Percentiles rank a stretch among this genome's conserved stretches.
phyloP scores from a whole-genome alignment of 2,888 invertebrate genomes.

The Cephus spinipes region DNA sequence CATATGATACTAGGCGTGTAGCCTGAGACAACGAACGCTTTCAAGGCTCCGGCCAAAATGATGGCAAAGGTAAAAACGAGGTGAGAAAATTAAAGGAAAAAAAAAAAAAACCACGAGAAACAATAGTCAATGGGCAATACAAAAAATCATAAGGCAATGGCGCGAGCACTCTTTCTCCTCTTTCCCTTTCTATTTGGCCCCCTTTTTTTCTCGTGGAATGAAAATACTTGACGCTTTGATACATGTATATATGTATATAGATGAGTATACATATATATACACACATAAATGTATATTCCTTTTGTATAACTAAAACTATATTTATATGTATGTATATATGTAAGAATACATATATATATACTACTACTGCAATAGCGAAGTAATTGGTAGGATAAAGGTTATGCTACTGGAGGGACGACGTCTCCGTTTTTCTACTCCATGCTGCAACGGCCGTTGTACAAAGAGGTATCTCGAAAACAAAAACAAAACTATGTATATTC shows the following conservation, averaged over 20 bases:
- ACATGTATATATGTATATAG: conserved; percentile 27
- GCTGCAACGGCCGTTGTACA: not conserved
- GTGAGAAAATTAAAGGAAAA: not conserved
- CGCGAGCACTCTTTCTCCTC: not conserved
- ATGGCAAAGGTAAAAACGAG: not conserved
- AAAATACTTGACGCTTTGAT: not conserved
- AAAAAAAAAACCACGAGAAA: not conserved
- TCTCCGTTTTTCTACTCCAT: conserved; percentile 11
- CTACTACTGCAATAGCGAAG: conserved; percentile 14
- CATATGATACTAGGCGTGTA: not conserved
- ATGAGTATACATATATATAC: conserved; percentile 35
- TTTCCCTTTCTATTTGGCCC: conserved; percentile 3
- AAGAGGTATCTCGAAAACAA: not conserved
- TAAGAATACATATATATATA: conserved; percentile 15
- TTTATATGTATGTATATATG: conserved; percentile 3
- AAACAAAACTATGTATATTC: not conserved
- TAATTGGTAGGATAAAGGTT: conserved; percentile 41
- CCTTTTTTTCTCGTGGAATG: conserved; percentile 8
- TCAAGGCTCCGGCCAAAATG: not conserved
- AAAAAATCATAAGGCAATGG: not conserved
- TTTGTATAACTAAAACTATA: conserved; percentile 40
- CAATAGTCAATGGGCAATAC: not conserved
- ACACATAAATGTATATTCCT: conserved; percentile 36
- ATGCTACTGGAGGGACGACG: conserved; percentile 53
- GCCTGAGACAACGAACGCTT: not conserved